Conservation (phyloP, 2,888 invertebrate species). For the Aromia moschata region DNA sequence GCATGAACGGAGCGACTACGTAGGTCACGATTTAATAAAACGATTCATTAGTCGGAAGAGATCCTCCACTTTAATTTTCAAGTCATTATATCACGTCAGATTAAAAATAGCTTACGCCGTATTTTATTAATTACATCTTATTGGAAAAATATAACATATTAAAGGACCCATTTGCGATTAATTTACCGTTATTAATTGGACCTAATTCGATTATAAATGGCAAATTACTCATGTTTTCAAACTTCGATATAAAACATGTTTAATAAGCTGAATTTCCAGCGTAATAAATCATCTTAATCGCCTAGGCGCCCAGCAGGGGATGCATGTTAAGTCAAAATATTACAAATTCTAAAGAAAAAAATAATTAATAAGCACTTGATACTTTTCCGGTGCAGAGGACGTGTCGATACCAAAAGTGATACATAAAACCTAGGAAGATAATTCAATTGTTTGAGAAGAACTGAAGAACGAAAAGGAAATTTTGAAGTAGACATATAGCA, state of each 20-base stretch:
- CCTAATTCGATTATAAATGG: slow-evolving; percentile 20
- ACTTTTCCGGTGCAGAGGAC: background rate
- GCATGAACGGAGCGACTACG: no score
- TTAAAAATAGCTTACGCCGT: slow-evolving; percentile 7
- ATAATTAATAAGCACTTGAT: background rate
- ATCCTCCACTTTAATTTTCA: slow-evolving; percentile 3
- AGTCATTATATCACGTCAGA: slow-evolving; percentile 3
- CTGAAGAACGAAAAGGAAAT: no score
- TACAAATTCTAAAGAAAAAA: background rate
- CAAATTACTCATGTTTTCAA: slow-evolving; percentile 24
- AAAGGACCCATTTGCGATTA: slow-evolving; percentile 17
- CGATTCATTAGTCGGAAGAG: slow-evolving; percentile 1
- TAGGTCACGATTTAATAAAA: slow-evolving; percentile 10
- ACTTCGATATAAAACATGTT: slow-evolving; percentile 9
- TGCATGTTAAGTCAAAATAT: background rate
- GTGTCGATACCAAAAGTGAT: background rate
- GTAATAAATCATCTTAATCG: slow-evolving; percentile 11
- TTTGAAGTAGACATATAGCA: no score
- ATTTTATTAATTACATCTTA: slow-evolving; percentile 14
- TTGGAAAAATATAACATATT: slow-evolving; percentile 18
- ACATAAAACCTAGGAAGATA: no score
- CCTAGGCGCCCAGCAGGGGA: background rate
- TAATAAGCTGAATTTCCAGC: slow-evolving; percentile 1
- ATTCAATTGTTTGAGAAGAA: no score
- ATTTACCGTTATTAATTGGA: slow-evolving; percentile 24